These are phyloP conservation scores for Hippocampus guttulatus DNA, from an alignment of 2,113 vertebrate species.

Conservation along the genomic window DNA sequence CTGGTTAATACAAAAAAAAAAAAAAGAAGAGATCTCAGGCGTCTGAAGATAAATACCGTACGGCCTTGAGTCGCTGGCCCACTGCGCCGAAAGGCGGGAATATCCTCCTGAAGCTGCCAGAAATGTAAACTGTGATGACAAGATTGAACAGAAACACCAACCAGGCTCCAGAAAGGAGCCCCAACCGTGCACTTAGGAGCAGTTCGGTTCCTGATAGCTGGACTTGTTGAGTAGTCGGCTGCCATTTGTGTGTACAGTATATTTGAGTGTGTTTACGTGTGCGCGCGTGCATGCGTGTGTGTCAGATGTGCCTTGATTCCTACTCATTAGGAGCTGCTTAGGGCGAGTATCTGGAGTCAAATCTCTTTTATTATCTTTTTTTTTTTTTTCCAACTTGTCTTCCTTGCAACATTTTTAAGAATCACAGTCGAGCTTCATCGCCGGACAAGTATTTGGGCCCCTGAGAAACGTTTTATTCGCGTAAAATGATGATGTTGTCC, in stretches of 20 bases:
- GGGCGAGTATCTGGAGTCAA: too few relatives aligned
- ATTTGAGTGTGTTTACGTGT: constrained; percentile 1
- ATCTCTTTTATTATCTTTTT: too few relatives aligned
- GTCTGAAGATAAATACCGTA: not conserved
- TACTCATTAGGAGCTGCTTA: too few relatives aligned
- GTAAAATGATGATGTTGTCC: not conserved
- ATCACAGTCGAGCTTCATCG: too few relatives aligned
- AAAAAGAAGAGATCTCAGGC: not conserved
- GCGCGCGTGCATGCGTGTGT: constrained; percentile 3
- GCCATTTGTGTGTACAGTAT: not conserved
- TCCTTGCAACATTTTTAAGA: too few relatives aligned
- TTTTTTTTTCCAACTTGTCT: too few relatives aligned
- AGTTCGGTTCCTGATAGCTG: constrained; percentile 15
- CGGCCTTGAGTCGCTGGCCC: not conserved
- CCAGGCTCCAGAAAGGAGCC: not conserved
- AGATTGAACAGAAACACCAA: not conserved
- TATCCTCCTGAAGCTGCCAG: not conserved
- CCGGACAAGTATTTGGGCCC: too few relatives aligned
- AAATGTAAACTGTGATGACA: constrained; percentile 17
- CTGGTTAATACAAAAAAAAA: not conserved
- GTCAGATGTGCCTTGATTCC: not conserved
- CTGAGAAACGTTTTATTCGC: not conserved
- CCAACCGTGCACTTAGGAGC: constrained; percentile 2
- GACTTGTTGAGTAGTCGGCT: constrained; percentile 6
- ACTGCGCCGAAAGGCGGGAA: not conserved